These are phyloP conservation scores for Drosophila heteroneura DNA, from an alignment of 2,888 invertebrate species.

Conservation along the genomic window DNA sequence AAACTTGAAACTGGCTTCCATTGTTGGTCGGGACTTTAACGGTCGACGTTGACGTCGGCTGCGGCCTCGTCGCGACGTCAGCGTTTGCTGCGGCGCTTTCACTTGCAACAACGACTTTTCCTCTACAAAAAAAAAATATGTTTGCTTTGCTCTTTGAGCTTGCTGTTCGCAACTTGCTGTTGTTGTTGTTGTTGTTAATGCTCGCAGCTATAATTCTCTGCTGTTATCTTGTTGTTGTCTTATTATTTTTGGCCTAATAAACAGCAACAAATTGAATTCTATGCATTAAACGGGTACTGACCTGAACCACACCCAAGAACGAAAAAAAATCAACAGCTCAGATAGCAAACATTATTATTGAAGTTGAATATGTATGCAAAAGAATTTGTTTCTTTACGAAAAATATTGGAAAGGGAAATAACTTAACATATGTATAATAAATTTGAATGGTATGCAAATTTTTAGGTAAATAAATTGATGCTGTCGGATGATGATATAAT, in stretches of 20 bases:
- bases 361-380: constrained; percentile 47
- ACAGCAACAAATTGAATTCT: constrained; percentile 54
- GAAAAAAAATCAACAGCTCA: constrained; percentile 5
- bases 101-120: constrained; percentile 69
- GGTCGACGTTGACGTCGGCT: not conserved
- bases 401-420: constrained; percentile 13
- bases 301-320: constrained; percentile 50
- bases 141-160: constrained; percentile 65
- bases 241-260: constrained; percentile 52
- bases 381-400: constrained; percentile 10
- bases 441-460: constrained; percentile 50
- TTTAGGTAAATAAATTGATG: constrained; percentile 42
- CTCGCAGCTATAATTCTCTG: constrained; percentile 37
- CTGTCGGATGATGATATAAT: constrained; percentile 36
- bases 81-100: constrained; percentile 56
- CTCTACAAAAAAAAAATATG: constrained; percentile 35
- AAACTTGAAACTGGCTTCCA: constrained; percentile 50
- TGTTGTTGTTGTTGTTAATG: constrained; percentile 20
- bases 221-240: constrained; percentile 11
- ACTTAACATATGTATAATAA: constrained; percentile 14
- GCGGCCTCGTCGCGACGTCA: constrained; percentile 12
- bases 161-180: constrained; percentile 29
- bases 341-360: constrained; percentile 13
- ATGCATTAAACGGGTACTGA: constrained; percentile 48
- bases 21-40: constrained; percentile 41